Evolutionary conservation across 2,113 vertebrate species (phyloP).

Genomic region (Callocephalon fimbriatum): DNA sequence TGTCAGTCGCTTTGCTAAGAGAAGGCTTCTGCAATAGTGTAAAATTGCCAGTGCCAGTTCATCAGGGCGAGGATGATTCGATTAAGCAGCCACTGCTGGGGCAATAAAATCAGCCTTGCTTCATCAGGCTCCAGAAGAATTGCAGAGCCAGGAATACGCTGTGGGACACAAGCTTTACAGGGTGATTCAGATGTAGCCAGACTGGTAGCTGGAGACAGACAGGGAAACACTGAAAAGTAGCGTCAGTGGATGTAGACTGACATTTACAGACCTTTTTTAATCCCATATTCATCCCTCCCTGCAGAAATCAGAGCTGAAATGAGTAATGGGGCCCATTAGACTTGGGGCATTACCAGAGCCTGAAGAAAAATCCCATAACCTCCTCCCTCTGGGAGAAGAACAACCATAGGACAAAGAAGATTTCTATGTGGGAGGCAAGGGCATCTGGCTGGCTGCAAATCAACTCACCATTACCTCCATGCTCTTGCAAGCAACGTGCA

Average conservation of each 20-base stretch:
- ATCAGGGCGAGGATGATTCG: background rate
- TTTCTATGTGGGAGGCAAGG: background rate
- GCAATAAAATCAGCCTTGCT: constrained; percentile 33
- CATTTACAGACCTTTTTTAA: constrained; percentile 6
- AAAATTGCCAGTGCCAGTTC: background rate
- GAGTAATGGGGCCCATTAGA: background rate
- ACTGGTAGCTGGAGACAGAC: background rate
- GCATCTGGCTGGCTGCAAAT: background rate
- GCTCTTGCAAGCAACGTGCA: background rate
- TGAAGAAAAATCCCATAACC: background rate
- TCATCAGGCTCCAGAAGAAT: background rate
- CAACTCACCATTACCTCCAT: background rate
- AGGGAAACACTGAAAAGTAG: background rate
- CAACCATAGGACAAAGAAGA: background rate
- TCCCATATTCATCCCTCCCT: background rate
- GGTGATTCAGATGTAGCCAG: background rate
- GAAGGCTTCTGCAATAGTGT: background rate
- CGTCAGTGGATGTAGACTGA: background rate
- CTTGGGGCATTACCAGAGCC: background rate
- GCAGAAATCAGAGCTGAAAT: background rate
- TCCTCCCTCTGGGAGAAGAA: background rate
- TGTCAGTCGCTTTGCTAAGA: background rate
- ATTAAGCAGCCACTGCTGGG: constrained; percentile 18
- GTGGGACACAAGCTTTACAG: background rate
- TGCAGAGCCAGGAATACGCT: background rate